A percentile compares a stretch with the other conserved stretches of the same genome.
Conservation (phyloP, 2,113 vertebrate genomes). For the Tenebrosternarchus preto region DNA sequence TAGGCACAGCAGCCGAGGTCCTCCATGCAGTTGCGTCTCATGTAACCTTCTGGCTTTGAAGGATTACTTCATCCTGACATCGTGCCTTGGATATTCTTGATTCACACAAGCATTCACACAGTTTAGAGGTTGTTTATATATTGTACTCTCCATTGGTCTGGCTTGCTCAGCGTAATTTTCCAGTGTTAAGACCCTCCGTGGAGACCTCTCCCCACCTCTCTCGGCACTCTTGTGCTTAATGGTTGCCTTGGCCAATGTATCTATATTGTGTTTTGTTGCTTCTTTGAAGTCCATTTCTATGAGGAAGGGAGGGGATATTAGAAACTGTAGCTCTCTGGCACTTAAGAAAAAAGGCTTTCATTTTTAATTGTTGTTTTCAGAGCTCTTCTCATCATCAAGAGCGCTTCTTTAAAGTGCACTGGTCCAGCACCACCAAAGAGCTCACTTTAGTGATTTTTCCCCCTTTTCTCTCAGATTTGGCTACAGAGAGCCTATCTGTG, state of each 20-base stretch:
- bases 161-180: background rate
- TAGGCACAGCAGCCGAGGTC: background rate
- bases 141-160: background rate
- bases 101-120: background rate
- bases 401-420: background rate
- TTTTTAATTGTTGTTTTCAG: background rate
- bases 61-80: background rate
- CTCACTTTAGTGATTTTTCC: background rate
- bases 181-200: background rate
- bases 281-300: background rate
- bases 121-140: background rate
- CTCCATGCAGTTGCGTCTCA: background rate
- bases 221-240: too few relatives aligned
- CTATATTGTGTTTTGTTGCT: background rate
- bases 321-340: background rate
- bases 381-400: background rate
- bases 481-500: constrained; percentile 11
- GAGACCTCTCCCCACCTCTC: too few relatives aligned
- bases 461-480: background rate
- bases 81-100: background rate
- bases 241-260: too few relatives aligned
- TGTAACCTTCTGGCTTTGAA: background rate
- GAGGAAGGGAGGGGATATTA: background rate
- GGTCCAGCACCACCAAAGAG: background rate
- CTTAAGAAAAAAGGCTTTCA: background rate